Base-by-base conservation (phyloP, 2,888 invertebrate species). In the Bhutanitis thaidina region DNA sequence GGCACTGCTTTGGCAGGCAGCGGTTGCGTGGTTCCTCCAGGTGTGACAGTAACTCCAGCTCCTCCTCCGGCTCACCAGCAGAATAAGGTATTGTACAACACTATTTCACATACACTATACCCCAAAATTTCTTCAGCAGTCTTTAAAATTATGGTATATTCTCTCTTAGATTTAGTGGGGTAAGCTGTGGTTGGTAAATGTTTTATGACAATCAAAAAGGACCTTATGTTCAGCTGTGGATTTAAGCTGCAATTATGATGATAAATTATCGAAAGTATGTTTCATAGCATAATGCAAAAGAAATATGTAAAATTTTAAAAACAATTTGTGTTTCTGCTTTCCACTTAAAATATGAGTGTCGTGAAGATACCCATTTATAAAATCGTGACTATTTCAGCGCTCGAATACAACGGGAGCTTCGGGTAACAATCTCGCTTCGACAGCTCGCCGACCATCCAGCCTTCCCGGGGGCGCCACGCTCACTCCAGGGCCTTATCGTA, bases 381-480 rank as follows among this genome's bases (percentile, higher is more conserved):
- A 8, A 27, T 8, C 7, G 27, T 27, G 8, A 1, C 27, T 35
- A 48, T 60, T 56, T 45, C 64, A 75, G 69, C 68, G 70, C 2
- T 46, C 66, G 16, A 52, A 52, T 43, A 32, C 69, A 45, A 57
- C 57, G 55, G 53, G 70, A 53, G 50, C 65, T 56, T 56, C 68
- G 51, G 59, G 58, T 14, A 54, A 55, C 15, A 43, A 67, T 73
- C 72, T 73, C 64, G 47, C 47, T 15, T 51, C 74, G 74, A 14
- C 60, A 0, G 55, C 65, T n/a, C 80, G 81, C 0, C 81, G 89
- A 48, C 73, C 85, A 0, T 70, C 89, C 52, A 91, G 90, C 60
- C 73, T 92, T 61, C 92, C 92, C 2, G 92, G 92, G 34, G 92
- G 92, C 25, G 92, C 92, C 56, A 92, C 92, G 14, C 83, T 92